Conservation (phyloP, 1,140 invertebrate genomes). For the Drosophila orena region DNA sequence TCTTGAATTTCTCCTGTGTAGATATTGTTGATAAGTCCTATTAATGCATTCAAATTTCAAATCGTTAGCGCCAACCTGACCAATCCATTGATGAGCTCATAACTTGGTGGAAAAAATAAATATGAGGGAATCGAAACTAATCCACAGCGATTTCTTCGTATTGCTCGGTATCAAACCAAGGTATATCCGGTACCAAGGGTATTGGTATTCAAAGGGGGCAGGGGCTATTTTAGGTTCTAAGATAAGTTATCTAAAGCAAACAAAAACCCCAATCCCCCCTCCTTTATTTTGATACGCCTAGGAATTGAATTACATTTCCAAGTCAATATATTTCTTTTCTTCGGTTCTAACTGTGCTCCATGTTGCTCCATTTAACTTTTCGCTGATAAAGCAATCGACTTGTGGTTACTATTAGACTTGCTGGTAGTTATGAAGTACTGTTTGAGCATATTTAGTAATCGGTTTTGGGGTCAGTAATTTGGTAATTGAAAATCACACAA, state of each 20-base stretch:
- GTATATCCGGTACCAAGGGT: too few species aligned
- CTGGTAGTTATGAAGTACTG: constrained; percentile 23
- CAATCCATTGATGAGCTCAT: constrained; percentile 51
- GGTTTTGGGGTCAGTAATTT: constrained; percentile 76
- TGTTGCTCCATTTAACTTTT: neutral
- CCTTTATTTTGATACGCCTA: constrained; percentile 23
- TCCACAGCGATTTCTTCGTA: constrained; percentile 30
- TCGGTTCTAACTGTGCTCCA: constrained; percentile 36
- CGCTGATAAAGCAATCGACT: constrained; percentile 69
- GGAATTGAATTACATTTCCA: constrained; percentile 21
- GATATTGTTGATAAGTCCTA: constrained; percentile 26
- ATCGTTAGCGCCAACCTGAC: constrained; percentile 36
- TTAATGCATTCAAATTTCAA: constrained; percentile 34
- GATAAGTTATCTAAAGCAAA: constrained; percentile 67
- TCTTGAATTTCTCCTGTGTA: constrained; percentile 1
- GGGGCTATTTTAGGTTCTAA: neutral
- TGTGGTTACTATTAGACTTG: constrained; percentile 17
- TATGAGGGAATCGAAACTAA: constrained; percentile 17
- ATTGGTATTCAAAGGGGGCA: constrained; percentile 7
- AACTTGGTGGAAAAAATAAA: constrained; percentile 47
- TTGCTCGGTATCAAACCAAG: constrained; percentile 6
- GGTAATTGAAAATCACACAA: constrained; percentile 69
- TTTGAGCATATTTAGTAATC: constrained; percentile 46
- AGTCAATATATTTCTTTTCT: constrained; percentile 26
- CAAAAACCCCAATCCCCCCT: constrained; percentile 10